Evolutionary conservation across 2,113 vertebrate species (phyloP), one percentile per base, ranked within the genome.

Genomic region (Hemicordylus capensis): DNA sequence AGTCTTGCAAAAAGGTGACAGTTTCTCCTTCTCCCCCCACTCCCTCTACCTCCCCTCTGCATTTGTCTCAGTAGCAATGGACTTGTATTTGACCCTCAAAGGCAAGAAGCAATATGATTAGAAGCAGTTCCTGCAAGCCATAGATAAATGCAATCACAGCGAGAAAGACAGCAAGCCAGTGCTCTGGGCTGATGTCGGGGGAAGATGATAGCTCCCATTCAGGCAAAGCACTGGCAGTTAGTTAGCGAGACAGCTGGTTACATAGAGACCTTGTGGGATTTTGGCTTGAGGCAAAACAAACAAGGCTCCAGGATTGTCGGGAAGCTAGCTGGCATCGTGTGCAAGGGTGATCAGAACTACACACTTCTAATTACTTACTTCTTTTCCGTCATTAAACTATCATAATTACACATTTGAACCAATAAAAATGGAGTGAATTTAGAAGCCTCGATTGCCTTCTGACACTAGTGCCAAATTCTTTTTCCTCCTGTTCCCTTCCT

Each of bases 91-190:
- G 97, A 97, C 97, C 97, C 97, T 95, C 3, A 1, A 92, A 96
- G 95, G 95, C 95, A 93, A 96, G 94, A 95, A 92, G 94, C 95
- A 91, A 92, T 86, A 79, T 95, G 95, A 97, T 97, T 96, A 96
- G 96, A 93, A 95, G 95, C 90, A 84, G 94, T 95, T 96, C 90
- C 97, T 97, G 97, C 95, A 95, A 94, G 83, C 92, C 92, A 93
- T 90, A 97, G 97, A 97, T 97, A 97, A 97, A 97, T 94, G 95
- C 95, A 95, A 96, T 96, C 95, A 93, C 72, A 87, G 48, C 9
- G 81, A 69, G 78, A 89, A 90, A 93, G 96, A 95, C 95, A 94
- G 96, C 5, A 1, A 77, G 44, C 89, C 91, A 96, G 93, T 90
- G 95, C 96, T 92, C 88, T 81, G 39, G 95, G 93, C 90, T 94